Conservation (phyloP, 2,113 vertebrate species). For the Pyrgilauda ruficollis region DNA sequence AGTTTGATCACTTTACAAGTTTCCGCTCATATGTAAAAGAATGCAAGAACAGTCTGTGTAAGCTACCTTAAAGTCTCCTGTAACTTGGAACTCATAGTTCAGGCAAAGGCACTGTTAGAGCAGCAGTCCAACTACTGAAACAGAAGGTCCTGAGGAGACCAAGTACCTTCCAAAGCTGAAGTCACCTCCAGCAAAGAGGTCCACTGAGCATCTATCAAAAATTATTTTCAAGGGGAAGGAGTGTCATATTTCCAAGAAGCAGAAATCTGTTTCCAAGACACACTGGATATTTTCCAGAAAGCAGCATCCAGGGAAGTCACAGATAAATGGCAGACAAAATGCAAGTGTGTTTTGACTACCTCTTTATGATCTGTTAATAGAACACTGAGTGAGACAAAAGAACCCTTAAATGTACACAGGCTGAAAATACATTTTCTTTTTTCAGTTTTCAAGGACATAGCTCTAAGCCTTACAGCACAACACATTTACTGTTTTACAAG, state of each 20-base stretch:
- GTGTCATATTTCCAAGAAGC: background rate
- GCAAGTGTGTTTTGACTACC: background rate
- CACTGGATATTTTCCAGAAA: constrained; percentile 15
- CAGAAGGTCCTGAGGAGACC: background rate
- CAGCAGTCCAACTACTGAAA: background rate
- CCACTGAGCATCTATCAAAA: background rate
- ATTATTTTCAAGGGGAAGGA: background rate
- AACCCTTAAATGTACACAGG: background rate
- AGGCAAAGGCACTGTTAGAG: background rate
- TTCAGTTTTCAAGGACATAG: background rate
- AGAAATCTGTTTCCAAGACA: background rate
- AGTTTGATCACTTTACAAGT: constrained; percentile 58
- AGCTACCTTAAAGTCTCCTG: constrained; percentile 19
- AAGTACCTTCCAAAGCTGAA: background rate
- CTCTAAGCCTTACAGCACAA: background rate
- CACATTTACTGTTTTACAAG: background rate
- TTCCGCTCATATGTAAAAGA: constrained; percentile 36
- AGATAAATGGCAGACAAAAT: constrained; percentile 22
- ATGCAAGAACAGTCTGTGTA: constrained; percentile 11
- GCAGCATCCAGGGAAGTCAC: background rate
- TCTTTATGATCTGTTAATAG: constrained; percentile 2
- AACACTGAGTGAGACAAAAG: background rate
- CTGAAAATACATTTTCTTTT: background rate
- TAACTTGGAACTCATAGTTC: background rate
- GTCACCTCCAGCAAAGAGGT: background rate